Evolutionary conservation across 1,140 invertebrate species (phyloP).

Genomic region (Battus philenor): DNA sequence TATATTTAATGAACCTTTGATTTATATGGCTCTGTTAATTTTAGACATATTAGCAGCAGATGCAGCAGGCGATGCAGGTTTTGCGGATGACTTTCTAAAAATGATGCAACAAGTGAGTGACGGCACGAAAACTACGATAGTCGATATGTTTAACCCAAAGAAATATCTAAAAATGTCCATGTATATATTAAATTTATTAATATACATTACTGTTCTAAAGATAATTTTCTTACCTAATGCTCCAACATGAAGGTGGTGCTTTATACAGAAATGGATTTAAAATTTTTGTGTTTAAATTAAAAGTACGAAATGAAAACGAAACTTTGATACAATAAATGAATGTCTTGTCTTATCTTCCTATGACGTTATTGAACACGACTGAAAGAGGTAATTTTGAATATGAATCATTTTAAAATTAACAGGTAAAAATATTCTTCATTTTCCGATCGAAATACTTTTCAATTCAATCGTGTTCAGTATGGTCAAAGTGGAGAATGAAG

Average conservation of each 20-base stretch:
- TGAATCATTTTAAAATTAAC: slow-evolving; percentile 1
- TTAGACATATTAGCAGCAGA: slow-evolving; percentile 41
- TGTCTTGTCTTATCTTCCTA: slow-evolving; percentile 3
- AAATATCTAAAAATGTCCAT: not conserved
- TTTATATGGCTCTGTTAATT: too few species aligned
- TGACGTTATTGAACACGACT: slow-evolving; percentile 8
- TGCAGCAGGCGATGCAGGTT: slow-evolving; percentile 35
- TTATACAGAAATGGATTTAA: slow-evolving; percentile 20
- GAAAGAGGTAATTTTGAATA: slow-evolving; percentile 28
- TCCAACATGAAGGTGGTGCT: slow-evolving; percentile 8
- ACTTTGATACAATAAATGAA: not conserved
- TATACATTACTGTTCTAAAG: too few species aligned
- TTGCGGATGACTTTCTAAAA: slow-evolving; percentile 54
- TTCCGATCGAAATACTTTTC: too few species aligned
- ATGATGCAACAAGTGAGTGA: slow-evolving; percentile 59
- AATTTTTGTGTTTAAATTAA: slow-evolving; percentile 2
- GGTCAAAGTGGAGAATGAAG: slow-evolving; percentile 51
- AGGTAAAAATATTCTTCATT: slow-evolving; percentile 46
- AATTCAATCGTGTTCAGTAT: slow-evolving; percentile 53
- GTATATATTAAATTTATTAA: not conserved
- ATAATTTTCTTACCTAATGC: not conserved
- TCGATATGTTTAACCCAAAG: not conserved
- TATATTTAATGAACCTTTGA: too few species aligned
- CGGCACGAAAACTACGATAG: not conserved
- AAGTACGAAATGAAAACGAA: not conserved